These are phyloP conservation scores for Mixornis gularis DNA, from an alignment of 2,113 vertebrate genomes.

Conservation along the genomic window DNA sequence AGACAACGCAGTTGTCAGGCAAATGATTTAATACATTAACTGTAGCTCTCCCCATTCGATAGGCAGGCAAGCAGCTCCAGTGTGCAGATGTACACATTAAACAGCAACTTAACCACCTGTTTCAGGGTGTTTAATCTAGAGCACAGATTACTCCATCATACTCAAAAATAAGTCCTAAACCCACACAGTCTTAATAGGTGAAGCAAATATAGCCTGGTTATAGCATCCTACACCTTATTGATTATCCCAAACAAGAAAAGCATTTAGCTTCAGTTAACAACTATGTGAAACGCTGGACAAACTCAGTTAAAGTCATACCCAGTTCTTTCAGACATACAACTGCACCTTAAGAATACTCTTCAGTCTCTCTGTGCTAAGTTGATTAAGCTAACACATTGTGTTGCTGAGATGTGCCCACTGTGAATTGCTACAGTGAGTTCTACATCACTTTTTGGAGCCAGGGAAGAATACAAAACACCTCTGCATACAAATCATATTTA, in stretches of 20 bases:
- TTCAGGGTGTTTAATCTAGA: not conserved
- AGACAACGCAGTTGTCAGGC: not conserved
- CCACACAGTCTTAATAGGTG: not conserved
- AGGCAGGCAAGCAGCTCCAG: not conserved
- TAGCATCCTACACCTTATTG: not conserved
- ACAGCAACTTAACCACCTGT: not conserved
- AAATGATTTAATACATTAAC: not conserved
- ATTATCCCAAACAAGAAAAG: not conserved
- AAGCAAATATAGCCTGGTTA: not conserved
- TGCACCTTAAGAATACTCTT: not conserved
- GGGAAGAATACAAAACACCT: not conserved
- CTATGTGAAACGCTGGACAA: not conserved
- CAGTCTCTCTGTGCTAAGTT: not conserved
- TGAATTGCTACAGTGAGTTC: not conserved
- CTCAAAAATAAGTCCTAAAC: not conserved
- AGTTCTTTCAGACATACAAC: not conserved
- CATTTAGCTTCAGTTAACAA: not conserved
- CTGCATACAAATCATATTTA: not conserved
- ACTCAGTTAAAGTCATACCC: not conserved
- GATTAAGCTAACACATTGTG: not conserved
- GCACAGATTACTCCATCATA: not conserved
- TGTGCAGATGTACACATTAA: not conserved
- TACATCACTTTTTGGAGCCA: not conserved
- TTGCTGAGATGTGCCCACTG: not conserved
- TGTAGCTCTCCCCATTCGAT: not conserved